phyloP scores from a whole-genome alignment of 2,113 vertebrate species.

The Alces alces region DNA sequence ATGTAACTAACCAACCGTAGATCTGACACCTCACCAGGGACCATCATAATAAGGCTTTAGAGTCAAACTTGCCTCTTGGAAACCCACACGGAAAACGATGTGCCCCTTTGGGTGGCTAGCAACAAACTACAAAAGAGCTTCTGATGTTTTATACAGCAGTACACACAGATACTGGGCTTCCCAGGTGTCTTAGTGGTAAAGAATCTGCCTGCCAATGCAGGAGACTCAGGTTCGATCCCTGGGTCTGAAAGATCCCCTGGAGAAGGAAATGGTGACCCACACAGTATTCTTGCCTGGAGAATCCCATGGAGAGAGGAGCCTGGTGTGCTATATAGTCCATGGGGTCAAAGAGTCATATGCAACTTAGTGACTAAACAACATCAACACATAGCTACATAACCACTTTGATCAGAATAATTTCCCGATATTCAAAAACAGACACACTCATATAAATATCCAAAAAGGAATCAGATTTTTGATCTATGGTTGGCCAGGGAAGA shows the following conservation, averaged over 20 bases:
- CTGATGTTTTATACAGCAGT: not conserved
- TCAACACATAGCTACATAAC: not conserved
- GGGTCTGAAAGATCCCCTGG: not conserved
- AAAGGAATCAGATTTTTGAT: not conserved
- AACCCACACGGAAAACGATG: not conserved
- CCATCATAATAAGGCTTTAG: not conserved
- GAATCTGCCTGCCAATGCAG: not conserved
- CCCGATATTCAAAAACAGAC: not conserved
- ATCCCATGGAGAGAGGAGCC: not conserved
- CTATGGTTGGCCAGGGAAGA: not conserved
- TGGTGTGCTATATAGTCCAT: not conserved
- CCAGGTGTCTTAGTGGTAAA: not conserved
- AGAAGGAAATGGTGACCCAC: not conserved
- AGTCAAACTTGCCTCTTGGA: not conserved
- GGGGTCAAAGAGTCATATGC: not conserved
- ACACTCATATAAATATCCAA: not conserved
- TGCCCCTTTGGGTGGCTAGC: not conserved
- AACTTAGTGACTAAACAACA: not conserved
- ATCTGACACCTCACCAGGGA: slow-evolving; percentile 25
- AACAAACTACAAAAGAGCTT: not conserved
- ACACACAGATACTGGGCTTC: not conserved
- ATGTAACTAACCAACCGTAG: slow-evolving; percentile 24
- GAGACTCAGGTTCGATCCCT: not conserved
- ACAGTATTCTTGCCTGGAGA: not conserved
- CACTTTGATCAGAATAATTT: not conserved